Evolutionary conservation across 2,888 invertebrate species (phyloP), one percentile per base, ranked within the genome.

Genomic region (Idaea straminata): DNA sequence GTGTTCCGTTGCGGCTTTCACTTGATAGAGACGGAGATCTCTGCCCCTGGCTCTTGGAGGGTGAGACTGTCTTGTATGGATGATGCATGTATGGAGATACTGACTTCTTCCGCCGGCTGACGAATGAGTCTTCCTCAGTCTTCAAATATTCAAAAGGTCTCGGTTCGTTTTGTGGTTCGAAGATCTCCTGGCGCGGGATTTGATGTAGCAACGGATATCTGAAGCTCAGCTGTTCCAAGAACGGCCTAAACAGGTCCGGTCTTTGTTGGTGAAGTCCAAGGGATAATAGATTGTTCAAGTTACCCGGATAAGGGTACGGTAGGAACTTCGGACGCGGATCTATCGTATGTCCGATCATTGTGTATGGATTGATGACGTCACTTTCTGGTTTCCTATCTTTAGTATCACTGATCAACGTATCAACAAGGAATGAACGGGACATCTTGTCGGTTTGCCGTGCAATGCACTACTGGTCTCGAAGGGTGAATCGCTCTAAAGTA

Each of bases 351-450:
- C 85, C 86, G 15, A 92, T 80, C 60, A 92, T 78, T 57, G 87
- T 82, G 72, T 92, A 88, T n/a, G 87, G 80, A 69, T 88, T 77
- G 67, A 88, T 72, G 72, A 88, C 71, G 81, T 94, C 89, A 85
- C 87, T 84, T 65, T 81, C 76, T 77, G 86, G 86, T 75, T 88
- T 87, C 62, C 85, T 86, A 66, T 92, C 91, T 74, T 95, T 94
- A 60, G 94, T 83, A 66, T 94, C 94, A 89, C 95, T 95, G 72
- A 97, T 96, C 66, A 97, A 87, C 63, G 97, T 95, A 80, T 97
- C 97, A 80, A 97, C 96, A 66, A 96, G 86, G 81, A 97, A 97
- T 72, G 96, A 97, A 74, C 96, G 95, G 69, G 97, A 97, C 96
- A 97, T 97, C 76, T 74, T 76, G 74, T 74, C 85, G 71, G 75